Evolutionary conservation across 2,888 invertebrate genomes (phyloP), one percentile per base, ranked within the genome.

Genomic region (Andricus curvator): DNA sequence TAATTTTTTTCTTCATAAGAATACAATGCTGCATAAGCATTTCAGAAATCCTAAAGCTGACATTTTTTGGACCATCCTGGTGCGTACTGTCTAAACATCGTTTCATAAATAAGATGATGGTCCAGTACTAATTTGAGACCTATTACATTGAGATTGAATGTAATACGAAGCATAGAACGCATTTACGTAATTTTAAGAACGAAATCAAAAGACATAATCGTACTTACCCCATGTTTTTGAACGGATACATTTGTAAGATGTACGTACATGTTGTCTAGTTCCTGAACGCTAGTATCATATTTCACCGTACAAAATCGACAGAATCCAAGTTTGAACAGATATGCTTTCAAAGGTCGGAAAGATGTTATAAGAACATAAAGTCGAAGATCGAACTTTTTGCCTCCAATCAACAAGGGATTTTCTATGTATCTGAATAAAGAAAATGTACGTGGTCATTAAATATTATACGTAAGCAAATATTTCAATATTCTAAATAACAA

Each of bases 181-280:
- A 48, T 17, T 17, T 48, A 17, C 48, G 5, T 48, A 4, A 48
- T 48, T 17, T 0, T 17, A 48, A 17, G 5, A 17, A 48, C 17
- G 5, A 17, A 1, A 17, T 5, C 48, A 44, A 76, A 4, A 11
- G 0, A 56, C 9, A 1, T 56, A n/a, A 22, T 2, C 77, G 56
- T 82, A 93, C 94, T 93, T 93, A 96, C 96, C 85, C 98, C 98
- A 91, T 98, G 98, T 93, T 98, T 99, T 93, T 99, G 99, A n/a
- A 99, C 98, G 81, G 99, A 98, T 6, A 99, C 99, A 92, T 99
- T 99, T 17, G 99, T 99, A 78, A 99, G 94, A 94, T 99, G 99
- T 78, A 98, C 97, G 90, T 98, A 99, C 96, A 97, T 97, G 92
- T 97, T 98, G 92, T 98, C 98, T 87, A 97, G 93, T 92, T 97